Evolutionary conservation across 2,888 invertebrate species (phyloP), one percentile per base, ranked within the genome.

Genomic region (Abscondita cerata): DNA sequence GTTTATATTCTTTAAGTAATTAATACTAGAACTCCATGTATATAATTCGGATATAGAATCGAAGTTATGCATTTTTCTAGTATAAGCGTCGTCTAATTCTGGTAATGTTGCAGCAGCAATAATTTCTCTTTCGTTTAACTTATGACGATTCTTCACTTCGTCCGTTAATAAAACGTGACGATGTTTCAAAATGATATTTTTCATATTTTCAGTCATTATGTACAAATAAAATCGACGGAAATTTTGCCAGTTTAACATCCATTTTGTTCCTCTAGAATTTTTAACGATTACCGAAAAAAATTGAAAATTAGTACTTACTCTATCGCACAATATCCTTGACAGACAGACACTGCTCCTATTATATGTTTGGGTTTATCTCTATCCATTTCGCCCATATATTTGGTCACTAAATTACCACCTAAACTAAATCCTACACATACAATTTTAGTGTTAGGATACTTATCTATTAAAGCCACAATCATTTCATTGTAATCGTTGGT

Each of bases 281-380:
- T 38, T 5, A 38, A 38, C 12, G 4, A n/a, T n/a, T n/a, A n/a
- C n/a, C n/a, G n/a, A n/a, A n/a, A n/a, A n/a, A 13, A 13, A 41
- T 15, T 15, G 16, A 2, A 56, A 50, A 20, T 52, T 13, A 44
- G 52, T 33, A 38, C 91, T 87, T 83, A 96, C 95, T 90, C 90
- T 63, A 91, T 88, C 41, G 95, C 95, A 80, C 94, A 92, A 80
- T 96, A 97, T 73, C 96, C 96, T 81, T 96, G 96, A 78, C 96
- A 96, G 75, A 96, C 91, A 31, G 96, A 95, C 72, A 97, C 89
- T 20, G 90, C 96, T 52, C 94, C 95, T 72, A 96, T 89, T 59
- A 96, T 89, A 75, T 88, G 89, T 12, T 82, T 71, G 1, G 90
- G 85, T 69, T 87, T 85, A 65, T 83, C 84, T 66, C 84, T 81